Conservation (phyloP, 2,113 vertebrate species). For the Anolis carolinensis region DNA sequence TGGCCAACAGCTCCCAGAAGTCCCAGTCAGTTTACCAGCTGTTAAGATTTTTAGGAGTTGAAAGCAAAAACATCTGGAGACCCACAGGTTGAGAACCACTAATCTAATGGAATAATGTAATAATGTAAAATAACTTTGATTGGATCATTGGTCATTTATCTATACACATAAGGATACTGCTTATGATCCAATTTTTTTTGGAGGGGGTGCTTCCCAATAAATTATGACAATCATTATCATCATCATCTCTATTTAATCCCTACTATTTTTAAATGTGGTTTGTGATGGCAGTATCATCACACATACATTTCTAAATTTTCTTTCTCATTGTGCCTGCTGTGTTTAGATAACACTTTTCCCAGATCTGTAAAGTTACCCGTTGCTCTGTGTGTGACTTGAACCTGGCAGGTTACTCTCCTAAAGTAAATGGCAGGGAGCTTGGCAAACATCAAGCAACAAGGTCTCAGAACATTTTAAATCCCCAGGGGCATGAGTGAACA, state of each 20-base stretch:
- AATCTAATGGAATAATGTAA: not conserved
- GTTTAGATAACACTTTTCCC: constrained; percentile 20
- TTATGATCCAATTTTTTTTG: too few relatives aligned
- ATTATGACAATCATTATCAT: not conserved
- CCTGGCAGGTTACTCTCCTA: not conserved
- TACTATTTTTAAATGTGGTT: not conserved
- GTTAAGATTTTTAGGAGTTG: too few relatives aligned
- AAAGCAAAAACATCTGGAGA: too few relatives aligned
- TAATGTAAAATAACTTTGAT: not conserved
- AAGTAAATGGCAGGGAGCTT: constrained; percentile 14
- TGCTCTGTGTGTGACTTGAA: constrained; percentile 21
- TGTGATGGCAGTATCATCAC: too few relatives aligned
- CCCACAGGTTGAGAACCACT: too few relatives aligned
- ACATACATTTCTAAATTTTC: constrained; percentile 11
- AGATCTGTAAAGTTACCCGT: constrained; percentile 20
- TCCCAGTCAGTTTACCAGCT: too few relatives aligned
- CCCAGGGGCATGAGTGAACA: constrained; percentile 39
- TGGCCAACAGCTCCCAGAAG: too few relatives aligned
- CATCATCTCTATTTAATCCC: not conserved
- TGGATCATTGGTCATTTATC: too few relatives aligned
- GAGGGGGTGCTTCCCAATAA: too few relatives aligned
- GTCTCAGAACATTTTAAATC: constrained; percentile 35
- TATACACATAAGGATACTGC: too few relatives aligned
- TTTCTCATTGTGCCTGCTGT: not conserved
- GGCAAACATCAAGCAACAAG: constrained; percentile 24